phyloP scores from a whole-genome alignment of 2,113 vertebrate species.

The Sorex araneus region DNA sequence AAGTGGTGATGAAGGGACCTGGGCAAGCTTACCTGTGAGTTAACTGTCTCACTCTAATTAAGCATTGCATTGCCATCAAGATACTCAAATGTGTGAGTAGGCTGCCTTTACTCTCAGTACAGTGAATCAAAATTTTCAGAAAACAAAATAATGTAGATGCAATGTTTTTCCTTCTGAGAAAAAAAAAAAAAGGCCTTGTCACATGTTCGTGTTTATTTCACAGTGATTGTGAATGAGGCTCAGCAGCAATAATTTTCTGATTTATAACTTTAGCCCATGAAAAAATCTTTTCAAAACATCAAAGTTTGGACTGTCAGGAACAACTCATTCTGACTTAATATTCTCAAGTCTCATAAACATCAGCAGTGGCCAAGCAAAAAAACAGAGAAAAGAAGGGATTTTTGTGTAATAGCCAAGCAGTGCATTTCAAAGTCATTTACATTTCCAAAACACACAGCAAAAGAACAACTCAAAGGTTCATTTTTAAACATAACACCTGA shows the following conservation, averaged over 20 bases:
- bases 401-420: slow-evolving; percentile 35
- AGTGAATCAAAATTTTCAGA: background rate
- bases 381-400: slow-evolving; percentile 28
- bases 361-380: slow-evolving; percentile 52
- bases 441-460: slow-evolving; percentile 64
- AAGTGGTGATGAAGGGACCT: background rate
- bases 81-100: background rate
- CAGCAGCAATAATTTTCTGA: slow-evolving; percentile 53
- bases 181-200: slow-evolving; percentile 21
- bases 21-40: background rate
- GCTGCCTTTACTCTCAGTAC: background rate
- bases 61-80: background rate
- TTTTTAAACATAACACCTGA: slow-evolving; percentile 48
- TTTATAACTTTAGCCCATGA: slow-evolving; percentile 20
- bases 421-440: slow-evolving; percentile 55
- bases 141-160: background rate
- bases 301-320: slow-evolving; percentile 50
- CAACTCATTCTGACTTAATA: slow-evolving; percentile 22
- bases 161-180: background rate
- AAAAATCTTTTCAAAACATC: slow-evolving; percentile 60
- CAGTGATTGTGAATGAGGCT: background rate
- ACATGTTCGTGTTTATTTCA: background rate
- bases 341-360: slow-evolving; percentile 31
- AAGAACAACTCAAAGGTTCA: slow-evolving; percentile 43
- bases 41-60: background rate